These are phyloP conservation scores for Zaprionus tsacasi DNA, from an alignment of 1,140 invertebrate species.

Conservation along the genomic window DNA sequence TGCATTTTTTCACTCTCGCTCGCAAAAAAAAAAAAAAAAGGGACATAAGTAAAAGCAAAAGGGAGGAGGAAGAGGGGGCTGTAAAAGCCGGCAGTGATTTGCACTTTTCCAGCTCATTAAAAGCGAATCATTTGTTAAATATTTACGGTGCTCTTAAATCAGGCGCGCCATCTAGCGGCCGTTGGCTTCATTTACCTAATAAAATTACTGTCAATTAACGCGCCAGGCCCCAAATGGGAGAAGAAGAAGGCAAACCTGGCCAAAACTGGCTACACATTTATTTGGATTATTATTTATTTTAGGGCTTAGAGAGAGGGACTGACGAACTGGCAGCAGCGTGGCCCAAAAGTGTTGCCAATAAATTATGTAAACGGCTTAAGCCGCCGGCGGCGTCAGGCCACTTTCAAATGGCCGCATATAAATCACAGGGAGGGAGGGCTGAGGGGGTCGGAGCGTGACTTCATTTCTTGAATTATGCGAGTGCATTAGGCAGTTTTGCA, in stretches of 20 bases:
- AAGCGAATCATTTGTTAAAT: conserved; percentile 80
- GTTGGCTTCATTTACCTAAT: conserved; percentile 72
- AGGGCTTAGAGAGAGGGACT: conserved; percentile 25
- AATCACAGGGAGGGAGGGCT: conserved; percentile 38
- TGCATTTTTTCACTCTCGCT: conserved; percentile 43
- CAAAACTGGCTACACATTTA: conserved; percentile 51
- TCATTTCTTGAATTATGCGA: conserved; percentile 42
- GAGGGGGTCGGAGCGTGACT: conserved; percentile 42
- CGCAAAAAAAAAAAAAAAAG: conserved; percentile 10
- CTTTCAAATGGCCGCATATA: conserved; percentile 58
- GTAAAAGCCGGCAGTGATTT: conserved; percentile 71
- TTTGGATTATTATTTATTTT: conserved; percentile 78
- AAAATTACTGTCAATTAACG: conserved; percentile 81
- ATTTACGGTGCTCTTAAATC: conserved; percentile 69
- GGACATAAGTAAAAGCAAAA: not conserved
- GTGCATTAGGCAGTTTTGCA: conserved; percentile 34
- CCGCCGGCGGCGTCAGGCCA: conserved; percentile 39
- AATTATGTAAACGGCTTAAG: conserved; percentile 78
- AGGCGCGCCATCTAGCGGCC: conserved; percentile 52
- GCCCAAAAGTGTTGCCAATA: conserved; percentile 52
- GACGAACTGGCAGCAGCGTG: not conserved
- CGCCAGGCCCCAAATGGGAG: not conserved
- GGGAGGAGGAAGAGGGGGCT: conserved; percentile 7
- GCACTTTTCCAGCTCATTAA: conserved; percentile 82
- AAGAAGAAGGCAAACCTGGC: no score